phyloP scores from a whole-genome alignment of 1,140 invertebrate species.

The Caenorhabditis inopinata region DNA sequence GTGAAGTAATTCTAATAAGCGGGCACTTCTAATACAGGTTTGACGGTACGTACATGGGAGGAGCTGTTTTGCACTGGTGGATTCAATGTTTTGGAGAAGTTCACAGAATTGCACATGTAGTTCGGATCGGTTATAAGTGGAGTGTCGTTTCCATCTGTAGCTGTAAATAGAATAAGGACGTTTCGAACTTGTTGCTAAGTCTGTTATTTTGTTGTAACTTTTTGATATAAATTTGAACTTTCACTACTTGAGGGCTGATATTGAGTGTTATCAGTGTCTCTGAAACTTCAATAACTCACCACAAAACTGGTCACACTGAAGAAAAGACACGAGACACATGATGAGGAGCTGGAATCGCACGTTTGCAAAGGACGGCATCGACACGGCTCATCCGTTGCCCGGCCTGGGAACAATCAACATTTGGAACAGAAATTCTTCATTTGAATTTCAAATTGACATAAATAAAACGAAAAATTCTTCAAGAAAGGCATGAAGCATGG shows the following conservation, averaged over 20 bases:
- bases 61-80: not conserved
- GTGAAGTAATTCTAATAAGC: too few species aligned
- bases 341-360: not conserved
- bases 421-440: too few species aligned
- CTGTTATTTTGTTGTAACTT: not conserved
- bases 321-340: not conserved
- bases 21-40: too few species aligned
- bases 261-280: not conserved
- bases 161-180: not conserved
- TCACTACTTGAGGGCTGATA: too few species aligned
- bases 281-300: conserved; percentile 3
- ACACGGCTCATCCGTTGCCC: not conserved
- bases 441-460: too few species aligned
- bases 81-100: not conserved
- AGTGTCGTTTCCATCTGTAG: not conserved
- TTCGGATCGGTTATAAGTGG: not conserved
- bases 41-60: too few species aligned
- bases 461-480: too few species aligned
- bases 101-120: not conserved
- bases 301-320: not conserved
- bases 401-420: not conserved
- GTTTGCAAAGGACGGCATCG: not conserved
- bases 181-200: too few species aligned
- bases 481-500: too few species aligned
- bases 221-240: not conserved